Evolutionary conservation across 2,888 invertebrate genomes (phyloP), one percentile per base, ranked within the genome.

Genomic region (Diplolepis rosae): DNA sequence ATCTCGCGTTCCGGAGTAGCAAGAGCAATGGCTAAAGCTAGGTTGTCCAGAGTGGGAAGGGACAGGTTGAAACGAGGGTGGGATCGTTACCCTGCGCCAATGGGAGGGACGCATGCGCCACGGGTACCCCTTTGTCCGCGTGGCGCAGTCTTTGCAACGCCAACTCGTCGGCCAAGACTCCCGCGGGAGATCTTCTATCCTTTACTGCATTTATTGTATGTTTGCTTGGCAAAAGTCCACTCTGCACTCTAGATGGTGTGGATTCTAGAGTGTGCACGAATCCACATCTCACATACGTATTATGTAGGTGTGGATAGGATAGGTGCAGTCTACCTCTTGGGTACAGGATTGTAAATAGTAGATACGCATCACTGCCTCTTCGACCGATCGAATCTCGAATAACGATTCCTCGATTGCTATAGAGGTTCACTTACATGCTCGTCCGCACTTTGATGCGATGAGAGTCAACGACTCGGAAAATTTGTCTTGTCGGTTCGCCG

Each of bases 21-120:
- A 77, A 22, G 30, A 18, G 35, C 28, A 13, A 6, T 13, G 32
- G 35, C 18, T 15, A 35, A 68, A 66, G 74, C 56, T 65, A 56
- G 65, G 71, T 54, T 35, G 69, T 54, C 54, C 54, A 39, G 7
- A 24, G 78, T 72, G 80, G 80, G 79, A 75, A 77, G 77, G 77
- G 77, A 75, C 78, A 78, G 77, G 80, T 78, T 78, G 70, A 72
- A 73, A 73, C 72, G 80, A 76, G 83, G 83, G 83, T 81, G 81
- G 83, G 83, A 84, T 85, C 86, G 86, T 88, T 88, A 88, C 86
- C 84, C 79, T 78, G 83, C 78, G 80, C 78, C 80, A 76, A 77
- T 76, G 73, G 77, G 71, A 71, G 76, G 72, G 72, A 82, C 86
- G 87, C 88, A 86, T 85, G 87, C 85, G 85, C 80, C 42, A 74